Percentiles rank a stretch among this genome's conserved stretches.
These are phyloP conservation scores for Pipa parva DNA, from an alignment of 2,113 vertebrate genomes.

Conservation along the genomic window DNA sequence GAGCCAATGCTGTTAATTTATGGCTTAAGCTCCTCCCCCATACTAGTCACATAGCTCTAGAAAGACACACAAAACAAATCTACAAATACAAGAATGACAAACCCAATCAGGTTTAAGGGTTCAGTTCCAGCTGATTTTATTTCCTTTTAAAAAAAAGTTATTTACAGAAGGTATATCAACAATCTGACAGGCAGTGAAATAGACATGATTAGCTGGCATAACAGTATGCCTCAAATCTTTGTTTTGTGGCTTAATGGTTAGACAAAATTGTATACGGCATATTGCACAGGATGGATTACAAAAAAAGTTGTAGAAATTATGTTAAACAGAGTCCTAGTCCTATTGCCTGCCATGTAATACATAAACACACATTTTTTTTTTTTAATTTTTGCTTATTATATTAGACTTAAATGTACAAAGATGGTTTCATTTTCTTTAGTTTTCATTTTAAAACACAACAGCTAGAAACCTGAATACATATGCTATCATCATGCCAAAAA, in stretches of 20 bases:
- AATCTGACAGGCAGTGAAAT: constrained; percentile 99
- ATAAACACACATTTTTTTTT: constrained; percentile 90
- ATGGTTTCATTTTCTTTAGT: constrained; percentile 91
- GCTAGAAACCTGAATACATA: constrained; percentile 99
- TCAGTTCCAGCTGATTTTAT: constrained; percentile 99
- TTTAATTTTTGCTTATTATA: constrained; percentile 87
- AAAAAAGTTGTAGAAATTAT: constrained; percentile 71
- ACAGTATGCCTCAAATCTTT: constrained; percentile 70
- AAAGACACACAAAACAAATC: constrained; percentile 1
- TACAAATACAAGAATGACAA: constrained; percentile 55
- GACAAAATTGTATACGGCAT: constrained; percentile 94
- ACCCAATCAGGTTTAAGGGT: constrained; percentile 65
- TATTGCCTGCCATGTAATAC: constrained; percentile 98
- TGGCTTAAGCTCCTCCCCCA: constrained; percentile 19
- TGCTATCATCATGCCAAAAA: constrained; percentile 99
- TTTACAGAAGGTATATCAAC: constrained; percentile 99
- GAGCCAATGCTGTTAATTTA: constrained; percentile 15
- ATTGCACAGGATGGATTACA: constrained; percentile 98
- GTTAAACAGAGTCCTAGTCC: constrained; percentile 91
- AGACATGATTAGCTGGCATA: constrained; percentile 96
- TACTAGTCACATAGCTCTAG: constrained; percentile 16
- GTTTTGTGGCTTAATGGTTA: constrained; percentile 83
- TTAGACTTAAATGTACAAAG: constrained; percentile 99
- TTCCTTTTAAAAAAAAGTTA: constrained; percentile 94
- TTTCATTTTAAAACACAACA: constrained; percentile 97